Evolutionary conservation across 1,140 invertebrate species (phyloP).

Genomic region (Scaptodrosophila lebanonensis): DNA sequence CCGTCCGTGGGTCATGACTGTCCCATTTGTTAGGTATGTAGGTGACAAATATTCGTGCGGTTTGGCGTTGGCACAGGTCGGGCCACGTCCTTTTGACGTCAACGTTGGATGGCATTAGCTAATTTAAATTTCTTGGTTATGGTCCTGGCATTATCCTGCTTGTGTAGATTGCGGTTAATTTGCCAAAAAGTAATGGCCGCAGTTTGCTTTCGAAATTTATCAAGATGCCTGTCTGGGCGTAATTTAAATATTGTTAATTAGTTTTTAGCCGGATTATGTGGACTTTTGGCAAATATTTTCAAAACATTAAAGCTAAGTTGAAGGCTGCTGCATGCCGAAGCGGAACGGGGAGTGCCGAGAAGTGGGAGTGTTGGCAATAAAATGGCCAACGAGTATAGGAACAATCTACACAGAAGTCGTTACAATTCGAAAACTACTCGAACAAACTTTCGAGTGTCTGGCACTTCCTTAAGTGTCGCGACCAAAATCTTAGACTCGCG

Average conservation of each 20-base stretch:
- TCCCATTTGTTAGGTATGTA: not conserved
- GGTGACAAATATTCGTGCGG: slow-evolving; percentile 54
- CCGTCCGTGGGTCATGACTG: no score
- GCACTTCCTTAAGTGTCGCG: slow-evolving; percentile 21
- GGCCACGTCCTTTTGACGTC: slow-evolving; percentile 6
- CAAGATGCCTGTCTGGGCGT: slow-evolving; percentile 50
- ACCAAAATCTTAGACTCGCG: not conserved
- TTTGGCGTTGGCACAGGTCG: slow-evolving; percentile 10
- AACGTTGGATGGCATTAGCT: slow-evolving; percentile 41
- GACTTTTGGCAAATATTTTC: slow-evolving; percentile 26
- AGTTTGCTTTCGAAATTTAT: slow-evolving; percentile 45
- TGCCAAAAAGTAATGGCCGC: slow-evolving; percentile 55
- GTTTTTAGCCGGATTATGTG: slow-evolving; percentile 32
- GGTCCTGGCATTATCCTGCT: slow-evolving; percentile 15
- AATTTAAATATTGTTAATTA: slow-evolving; percentile 71
- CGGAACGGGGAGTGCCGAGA: no score
- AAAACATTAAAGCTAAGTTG: slow-evolving; percentile 33
- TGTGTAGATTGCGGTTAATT: slow-evolving; percentile 52
- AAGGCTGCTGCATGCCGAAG: no score
- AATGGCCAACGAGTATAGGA: no score
- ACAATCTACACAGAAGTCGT: not conserved
- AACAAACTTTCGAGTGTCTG: slow-evolving; percentile 2
- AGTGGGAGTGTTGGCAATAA: no score
- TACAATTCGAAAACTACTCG: slow-evolving; percentile 7
- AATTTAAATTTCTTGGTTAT: slow-evolving; percentile 59